phyloP scores from a whole-genome alignment of 2,888 invertebrate species.

The Alviniconcha strummeri region DNA sequence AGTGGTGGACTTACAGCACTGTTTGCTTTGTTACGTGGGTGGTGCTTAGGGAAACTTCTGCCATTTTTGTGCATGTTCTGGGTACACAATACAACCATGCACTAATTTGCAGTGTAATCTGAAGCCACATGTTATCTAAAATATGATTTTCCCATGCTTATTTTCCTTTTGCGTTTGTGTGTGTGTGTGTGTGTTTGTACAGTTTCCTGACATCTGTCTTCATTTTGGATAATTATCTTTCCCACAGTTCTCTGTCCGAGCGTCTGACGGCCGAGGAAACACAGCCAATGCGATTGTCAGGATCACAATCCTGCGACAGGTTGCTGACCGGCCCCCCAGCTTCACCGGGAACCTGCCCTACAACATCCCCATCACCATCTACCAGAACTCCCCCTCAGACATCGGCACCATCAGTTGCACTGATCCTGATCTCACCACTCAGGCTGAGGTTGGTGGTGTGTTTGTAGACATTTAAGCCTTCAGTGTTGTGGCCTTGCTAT shows the following conservation, averaged over 20 bases:
- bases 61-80: too few species aligned
- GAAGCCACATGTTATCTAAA: neutral
- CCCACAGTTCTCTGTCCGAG: slow-evolving; percentile 53
- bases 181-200: neutral
- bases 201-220: neutral
- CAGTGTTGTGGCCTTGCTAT: neutral
- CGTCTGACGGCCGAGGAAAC: slow-evolving; percentile 52
- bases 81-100: too few species aligned
- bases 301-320: slow-evolving; percentile 47
- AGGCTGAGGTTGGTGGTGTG: neutral
- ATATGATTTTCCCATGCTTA: neutral
- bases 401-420: slow-evolving; percentile 8
- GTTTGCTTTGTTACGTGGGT: neutral
- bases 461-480: neutral
- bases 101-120: neutral
- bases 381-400: neutral
- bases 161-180: neutral
- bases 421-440: slow-evolving; percentile 19
- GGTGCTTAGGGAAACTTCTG: neutral
- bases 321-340: slow-evolving; percentile 48
- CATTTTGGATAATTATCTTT: neutral
- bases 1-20: too few species aligned
- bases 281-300: slow-evolving; percentile 56
- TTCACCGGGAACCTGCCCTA: slow-evolving; percentile 53
- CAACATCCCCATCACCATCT: slow-evolving; percentile 8